A percentile compares a stretch with the other conserved stretches of the same genome.
Evolutionary conservation across 2,888 invertebrate genomes (phyloP).

Genomic region (Pegoplata infirma): DNA sequence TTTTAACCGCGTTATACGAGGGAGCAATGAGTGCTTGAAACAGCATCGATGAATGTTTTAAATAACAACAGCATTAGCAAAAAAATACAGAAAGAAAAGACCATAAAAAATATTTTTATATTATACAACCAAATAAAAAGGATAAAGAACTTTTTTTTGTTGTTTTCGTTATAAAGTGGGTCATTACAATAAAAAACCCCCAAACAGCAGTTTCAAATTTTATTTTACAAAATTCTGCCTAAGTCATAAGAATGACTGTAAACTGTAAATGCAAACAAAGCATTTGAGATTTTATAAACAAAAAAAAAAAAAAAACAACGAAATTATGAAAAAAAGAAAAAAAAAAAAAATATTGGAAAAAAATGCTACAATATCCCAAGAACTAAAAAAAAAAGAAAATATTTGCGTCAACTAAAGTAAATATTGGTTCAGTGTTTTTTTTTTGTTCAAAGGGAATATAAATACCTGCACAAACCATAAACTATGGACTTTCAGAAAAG

Average conservation of each 20-base stretch:
- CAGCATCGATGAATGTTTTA: too few relatives aligned
- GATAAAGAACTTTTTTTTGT: conserved; percentile 31
- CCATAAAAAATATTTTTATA: conserved; percentile 7
- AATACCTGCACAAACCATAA: conserved; percentile 54
- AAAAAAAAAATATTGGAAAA: conserved; percentile 32
- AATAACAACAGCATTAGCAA: conserved; percentile 23
- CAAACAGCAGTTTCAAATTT: conserved; percentile 12
- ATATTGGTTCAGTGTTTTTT: conserved; percentile 57
- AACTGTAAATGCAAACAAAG: conserved; percentile 46
- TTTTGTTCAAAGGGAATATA: conserved; percentile 57
- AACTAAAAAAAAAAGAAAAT: conserved; percentile 5
- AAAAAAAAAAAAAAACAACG: conserved; percentile 33
- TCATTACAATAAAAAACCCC: conserved; percentile 19
- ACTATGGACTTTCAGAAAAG: conserved; percentile 47
- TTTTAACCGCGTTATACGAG: too few relatives aligned
- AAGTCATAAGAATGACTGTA: conserved; percentile 1
- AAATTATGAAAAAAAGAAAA: conserved; percentile 12
- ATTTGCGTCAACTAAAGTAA: conserved; percentile 43
- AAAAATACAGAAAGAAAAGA: conserved; percentile 6
- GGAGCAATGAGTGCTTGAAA: too few relatives aligned
- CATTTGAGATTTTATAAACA: conserved; percentile 34
- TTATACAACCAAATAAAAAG: conserved; percentile 29
- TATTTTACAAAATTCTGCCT: conserved; percentile 22
- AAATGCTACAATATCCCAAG: conserved; percentile 20
- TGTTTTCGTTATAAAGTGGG: conserved; percentile 44